These are phyloP conservation scores for Hylaeus anthracinus DNA, from an alignment of 1,140 invertebrate species.

Conservation along the genomic window DNA sequence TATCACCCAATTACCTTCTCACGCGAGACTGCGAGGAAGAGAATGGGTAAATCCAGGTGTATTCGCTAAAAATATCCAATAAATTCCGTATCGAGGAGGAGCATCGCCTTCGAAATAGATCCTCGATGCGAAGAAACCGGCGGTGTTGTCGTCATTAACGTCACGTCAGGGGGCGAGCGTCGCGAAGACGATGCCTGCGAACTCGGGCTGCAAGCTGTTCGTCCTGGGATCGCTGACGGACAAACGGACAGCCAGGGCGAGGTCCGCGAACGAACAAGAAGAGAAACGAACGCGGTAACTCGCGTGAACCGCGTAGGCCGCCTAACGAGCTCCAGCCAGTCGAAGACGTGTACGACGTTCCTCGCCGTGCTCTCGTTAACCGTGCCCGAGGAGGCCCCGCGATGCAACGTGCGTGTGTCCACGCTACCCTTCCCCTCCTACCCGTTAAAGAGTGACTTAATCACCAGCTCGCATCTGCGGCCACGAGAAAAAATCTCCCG, in stretches of 20 bases:
- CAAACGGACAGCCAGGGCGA: slow-evolving; percentile 57
- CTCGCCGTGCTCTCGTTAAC: slow-evolving; percentile 69
- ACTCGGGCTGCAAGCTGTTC: slow-evolving; percentile 1
- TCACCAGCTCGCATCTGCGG: slow-evolving; percentile 66
- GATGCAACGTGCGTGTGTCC: slow-evolving; percentile 24
- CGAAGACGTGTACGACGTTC: slow-evolving; percentile 64
- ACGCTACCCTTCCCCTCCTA: background rate
- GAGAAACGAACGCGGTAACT: slow-evolving; percentile 55
- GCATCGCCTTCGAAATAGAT: slow-evolving; percentile 33
- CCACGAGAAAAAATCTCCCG: slow-evolving; percentile 62
- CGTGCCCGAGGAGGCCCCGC: slow-evolving; percentile 18
- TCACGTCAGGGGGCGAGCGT: slow-evolving; percentile 38
- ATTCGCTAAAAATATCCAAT: slow-evolving; percentile 29
- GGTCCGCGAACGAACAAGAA: slow-evolving; percentile 42
- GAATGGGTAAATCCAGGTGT: no score
- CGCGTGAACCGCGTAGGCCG: slow-evolving; percentile 70
- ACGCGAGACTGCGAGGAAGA: no score
- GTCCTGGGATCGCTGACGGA: slow-evolving; percentile 51
- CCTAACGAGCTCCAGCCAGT: slow-evolving; percentile 69
- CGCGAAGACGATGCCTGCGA: slow-evolving; percentile 23
- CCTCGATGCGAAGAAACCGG: slow-evolving; percentile 20
- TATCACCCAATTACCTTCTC: no score
- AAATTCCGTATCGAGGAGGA: slow-evolving; percentile 10
- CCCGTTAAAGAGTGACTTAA: slow-evolving; percentile 69
- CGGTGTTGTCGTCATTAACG: slow-evolving; percentile 56